Evolutionary conservation across 92 coral and sea anemone species (phyloP).

Genomic region (Phenganax marumi): DNA sequence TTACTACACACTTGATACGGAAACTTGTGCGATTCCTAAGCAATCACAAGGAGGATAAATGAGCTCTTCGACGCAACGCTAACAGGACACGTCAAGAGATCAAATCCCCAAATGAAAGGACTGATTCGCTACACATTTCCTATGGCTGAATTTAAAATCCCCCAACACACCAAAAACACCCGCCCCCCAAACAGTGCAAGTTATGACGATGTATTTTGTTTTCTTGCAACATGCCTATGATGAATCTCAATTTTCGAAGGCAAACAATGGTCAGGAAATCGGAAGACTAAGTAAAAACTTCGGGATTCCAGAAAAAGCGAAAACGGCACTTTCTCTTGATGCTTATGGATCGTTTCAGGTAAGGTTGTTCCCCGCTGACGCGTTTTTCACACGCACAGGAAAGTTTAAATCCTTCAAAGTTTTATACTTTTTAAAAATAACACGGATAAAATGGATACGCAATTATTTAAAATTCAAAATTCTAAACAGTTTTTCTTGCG

Average conservation of each 20-base stretch:
- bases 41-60: not conserved
- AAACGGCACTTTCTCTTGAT: not conserved
- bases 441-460: slow-evolving; percentile 52
- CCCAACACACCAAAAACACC: too few relatives aligned
- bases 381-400: too few relatives aligned
- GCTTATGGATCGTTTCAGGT: not conserved
- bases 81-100: not conserved
- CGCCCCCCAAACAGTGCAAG: too few relatives aligned
- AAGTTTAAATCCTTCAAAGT: too few relatives aligned
- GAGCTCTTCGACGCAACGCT: not conserved
- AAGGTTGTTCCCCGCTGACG: not conserved
- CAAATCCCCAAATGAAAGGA: not conserved
- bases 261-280: not conserved
- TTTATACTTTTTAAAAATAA: slow-evolving; percentile 5
- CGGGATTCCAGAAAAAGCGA: not conserved
- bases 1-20: too few relatives aligned
- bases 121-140: too few relatives aligned
- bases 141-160: too few relatives aligned
- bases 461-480: too few relatives aligned
- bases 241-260: not conserved
- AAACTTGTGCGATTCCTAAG: not conserved
- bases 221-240: not conserved
- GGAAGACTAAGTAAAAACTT: not conserved
- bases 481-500: too few relatives aligned
- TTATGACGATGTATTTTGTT: not conserved